Evolutionary conservation across 2,888 invertebrate species (phyloP), one percentile per base, ranked within the genome.

Genomic region (Invenusta paracnida): DNA sequence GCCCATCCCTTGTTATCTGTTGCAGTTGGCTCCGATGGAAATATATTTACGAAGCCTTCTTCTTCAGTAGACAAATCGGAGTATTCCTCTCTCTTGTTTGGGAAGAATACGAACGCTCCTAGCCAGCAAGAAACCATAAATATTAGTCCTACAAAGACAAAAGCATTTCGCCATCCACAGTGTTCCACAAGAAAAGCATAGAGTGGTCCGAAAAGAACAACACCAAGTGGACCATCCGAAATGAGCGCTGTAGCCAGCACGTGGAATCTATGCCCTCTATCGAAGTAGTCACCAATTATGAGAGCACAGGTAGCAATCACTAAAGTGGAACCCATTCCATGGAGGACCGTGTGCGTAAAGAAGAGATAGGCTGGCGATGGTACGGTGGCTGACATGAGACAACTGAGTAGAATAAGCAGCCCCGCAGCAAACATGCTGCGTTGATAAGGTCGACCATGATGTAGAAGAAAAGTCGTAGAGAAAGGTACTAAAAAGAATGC

Each of bases 401-500:
- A 86, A 29, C 86, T 86, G 11, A 86, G 23, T n/a, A 86, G 31
- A 25, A 86, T 86, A 0, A 86, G 25, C 0, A 13, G 13, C 1
- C 85, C 86, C 27, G 86, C 86, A 23, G 30, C 30, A 5, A 86
- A 73, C 66, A 86, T 86, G 11, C 73, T 17, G 29, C 25, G 13
- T n/a, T 86, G 28, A 29, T 86, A 86, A 25, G 84, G 85, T 2
- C 30, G 23, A 30, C 73, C 28, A 23, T 28, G 13, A n/a, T 23
- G 29, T 1, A 86, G 30, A n/a, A 86, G 28, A 25, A 86, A 30
- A 0, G 85, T 31, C 23, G 85, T 79, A n/a, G 67, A n/a, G 73
- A 86, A 48, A 23, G 86, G 86, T 67, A 86, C 86, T 17, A 86
- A 48, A 31, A 86, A 86, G 86, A 86, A 86, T 5, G 67, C 86